Evolutionary conservation across 1,140 invertebrate genomes (phyloP).

Genomic region (Nasonia giraulti): DNA sequence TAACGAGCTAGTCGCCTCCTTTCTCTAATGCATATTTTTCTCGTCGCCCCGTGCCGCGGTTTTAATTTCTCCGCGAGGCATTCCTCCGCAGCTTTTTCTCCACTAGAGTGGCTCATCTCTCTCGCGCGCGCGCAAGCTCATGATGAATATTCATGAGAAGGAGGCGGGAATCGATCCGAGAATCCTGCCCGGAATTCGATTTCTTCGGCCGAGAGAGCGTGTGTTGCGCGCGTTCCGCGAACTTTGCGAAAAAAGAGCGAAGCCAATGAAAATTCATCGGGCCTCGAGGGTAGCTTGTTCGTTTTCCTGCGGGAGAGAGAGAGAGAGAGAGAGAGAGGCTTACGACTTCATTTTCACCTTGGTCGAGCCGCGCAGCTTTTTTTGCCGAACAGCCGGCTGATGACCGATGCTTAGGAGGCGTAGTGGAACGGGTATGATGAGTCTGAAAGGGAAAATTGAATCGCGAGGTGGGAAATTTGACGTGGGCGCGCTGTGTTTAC

Average conservation of each 20-base stretch:
- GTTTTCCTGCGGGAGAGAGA: not conserved
- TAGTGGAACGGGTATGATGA: not conserved
- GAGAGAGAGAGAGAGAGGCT: slow-evolving; percentile 1
- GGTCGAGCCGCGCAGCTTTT: not conserved
- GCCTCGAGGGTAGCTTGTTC: not conserved
- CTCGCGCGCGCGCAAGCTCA: not conserved
- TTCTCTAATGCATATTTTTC: slow-evolving; percentile 14
- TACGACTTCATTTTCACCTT: slow-evolving; percentile 55
- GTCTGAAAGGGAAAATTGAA: slow-evolving; percentile 35
- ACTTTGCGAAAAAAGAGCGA: slow-evolving; percentile 41
- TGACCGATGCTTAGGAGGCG: not conserved
- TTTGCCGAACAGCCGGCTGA: not conserved
- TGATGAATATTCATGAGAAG: not conserved
- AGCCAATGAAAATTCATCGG: slow-evolving; percentile 52
- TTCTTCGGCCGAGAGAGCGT: not conserved
- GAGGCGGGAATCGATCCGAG: slow-evolving; percentile 2
- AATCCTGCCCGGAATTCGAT: slow-evolving; percentile 9
- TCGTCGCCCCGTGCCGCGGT: not conserved
- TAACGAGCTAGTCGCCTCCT: not conserved
- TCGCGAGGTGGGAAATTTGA: slow-evolving; percentile 28
- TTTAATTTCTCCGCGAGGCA: slow-evolving; percentile 16
- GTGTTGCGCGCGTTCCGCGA: not conserved
- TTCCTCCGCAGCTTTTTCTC: slow-evolving; percentile 11
- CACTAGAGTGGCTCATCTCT: not conserved
- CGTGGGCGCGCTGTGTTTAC: too few species aligned